Evolutionary conservation across 2,113 vertebrate genomes (phyloP).

Genomic region (Rhinoderma darwinii): DNA sequence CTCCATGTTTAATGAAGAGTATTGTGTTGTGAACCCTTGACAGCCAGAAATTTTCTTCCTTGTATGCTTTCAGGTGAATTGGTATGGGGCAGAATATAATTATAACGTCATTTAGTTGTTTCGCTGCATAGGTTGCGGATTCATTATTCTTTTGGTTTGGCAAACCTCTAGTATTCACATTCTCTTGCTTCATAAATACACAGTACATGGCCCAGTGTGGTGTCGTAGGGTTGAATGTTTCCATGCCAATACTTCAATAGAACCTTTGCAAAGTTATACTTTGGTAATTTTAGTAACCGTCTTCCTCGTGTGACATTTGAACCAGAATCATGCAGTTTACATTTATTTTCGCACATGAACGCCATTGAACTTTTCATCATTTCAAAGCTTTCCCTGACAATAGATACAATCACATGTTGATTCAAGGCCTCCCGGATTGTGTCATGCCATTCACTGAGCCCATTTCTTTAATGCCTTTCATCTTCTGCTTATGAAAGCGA

Average conservation of each 20-base stretch:
- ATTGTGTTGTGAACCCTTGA: background rate
- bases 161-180: slow-evolving; percentile 1
- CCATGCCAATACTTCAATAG: slow-evolving; percentile 1
- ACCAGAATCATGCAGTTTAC: slow-evolving; percentile 8
- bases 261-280: slow-evolving; percentile 11
- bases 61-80: slow-evolving; percentile 1
- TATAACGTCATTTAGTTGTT: slow-evolving; percentile 20
- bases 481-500: background rate
- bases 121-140: background rate
- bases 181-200: background rate
- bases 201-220: slow-evolving; percentile 29
- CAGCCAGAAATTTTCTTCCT: slow-evolving; percentile 14
- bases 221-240: background rate
- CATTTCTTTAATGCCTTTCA: background rate
- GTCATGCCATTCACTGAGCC: background rate
- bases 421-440: slow-evolving; percentile 5
- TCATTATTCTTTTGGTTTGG: slow-evolving; percentile 24
- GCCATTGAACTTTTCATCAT: slow-evolving; percentile 11
- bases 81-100: slow-evolving; percentile 17
- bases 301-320: background rate
- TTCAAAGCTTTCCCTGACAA: slow-evolving; percentile 21
- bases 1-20: background rate
- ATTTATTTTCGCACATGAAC: background rate
- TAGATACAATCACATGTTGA: slow-evolving; percentile 10
- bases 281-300: slow-evolving; percentile 4